phyloP scores from a whole-genome alignment of 2,113 vertebrate genomes.

The Onychorhynchus coronatus region DNA sequence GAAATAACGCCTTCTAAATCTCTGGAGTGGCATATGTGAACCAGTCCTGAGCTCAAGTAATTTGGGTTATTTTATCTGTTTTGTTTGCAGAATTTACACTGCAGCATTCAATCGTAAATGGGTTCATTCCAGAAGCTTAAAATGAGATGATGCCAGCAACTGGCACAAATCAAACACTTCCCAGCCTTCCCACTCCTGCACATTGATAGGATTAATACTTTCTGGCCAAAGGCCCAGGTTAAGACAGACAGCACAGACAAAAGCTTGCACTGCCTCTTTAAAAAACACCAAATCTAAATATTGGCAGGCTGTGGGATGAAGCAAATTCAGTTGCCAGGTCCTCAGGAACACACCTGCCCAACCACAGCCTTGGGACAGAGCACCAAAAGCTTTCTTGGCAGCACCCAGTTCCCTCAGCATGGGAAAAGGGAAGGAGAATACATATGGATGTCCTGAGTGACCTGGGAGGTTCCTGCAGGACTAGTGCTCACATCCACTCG shows the following conservation, averaged over 20 bases:
- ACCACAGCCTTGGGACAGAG: neutral
- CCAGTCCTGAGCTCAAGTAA: neutral
- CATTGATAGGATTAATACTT: conserved; percentile 10
- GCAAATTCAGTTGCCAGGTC: neutral
- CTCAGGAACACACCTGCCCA: neutral
- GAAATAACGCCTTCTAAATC: conserved; percentile 13
- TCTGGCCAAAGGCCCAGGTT: conserved; percentile 10
- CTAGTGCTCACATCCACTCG: neutral
- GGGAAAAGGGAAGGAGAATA: neutral
- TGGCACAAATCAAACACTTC: conserved; percentile 20
- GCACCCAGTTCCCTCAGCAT: neutral
- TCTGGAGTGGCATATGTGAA: neutral
- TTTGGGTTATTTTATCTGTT: conserved; percentile 20
- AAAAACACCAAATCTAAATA: neutral
- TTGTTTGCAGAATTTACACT: conserved; percentile 27
- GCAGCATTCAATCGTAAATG: neutral
- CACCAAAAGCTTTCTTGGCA: neutral
- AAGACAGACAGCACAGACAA: neutral
- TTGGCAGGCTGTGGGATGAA: neutral
- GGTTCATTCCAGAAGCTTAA: conserved; percentile 44
- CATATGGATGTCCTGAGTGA: rapidly evolving
- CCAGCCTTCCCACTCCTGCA: neutral
- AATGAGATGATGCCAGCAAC: conserved; percentile 7
- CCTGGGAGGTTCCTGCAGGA: neutral
- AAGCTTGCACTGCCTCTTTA: neutral